phyloP scores from a whole-genome alignment of 2,888 invertebrate genomes.

The Drosophila barbarae region DNA sequence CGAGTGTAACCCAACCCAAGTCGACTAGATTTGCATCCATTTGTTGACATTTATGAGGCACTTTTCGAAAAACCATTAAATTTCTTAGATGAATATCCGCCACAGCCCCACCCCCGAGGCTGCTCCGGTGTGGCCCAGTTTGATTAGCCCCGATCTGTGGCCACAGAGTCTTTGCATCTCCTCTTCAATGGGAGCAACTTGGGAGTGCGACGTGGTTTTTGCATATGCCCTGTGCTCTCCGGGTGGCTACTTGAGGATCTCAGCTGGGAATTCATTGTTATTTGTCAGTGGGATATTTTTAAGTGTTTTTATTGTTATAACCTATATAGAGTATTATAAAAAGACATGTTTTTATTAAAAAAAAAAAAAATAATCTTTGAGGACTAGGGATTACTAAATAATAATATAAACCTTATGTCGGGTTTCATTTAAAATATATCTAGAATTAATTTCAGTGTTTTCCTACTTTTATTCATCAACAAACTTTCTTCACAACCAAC shows the following conservation, averaged over 20 bases:
- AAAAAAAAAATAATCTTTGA: neutral
- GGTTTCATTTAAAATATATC: neutral
- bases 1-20: constrained; percentile 4
- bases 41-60: constrained; percentile 68
- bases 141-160: constrained; percentile 63
- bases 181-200: constrained; percentile 21
- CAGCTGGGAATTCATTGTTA: constrained; percentile 17
- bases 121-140: constrained; percentile 52
- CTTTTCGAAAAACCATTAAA: constrained; percentile 60
- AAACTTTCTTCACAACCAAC: neutral
- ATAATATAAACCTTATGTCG: neutral
- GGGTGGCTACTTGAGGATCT: constrained; percentile 19
- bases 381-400: neutral
- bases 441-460: neutral
- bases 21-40: constrained; percentile 37
- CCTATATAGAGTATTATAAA: neutral
- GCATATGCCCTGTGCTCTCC: constrained; percentile 22
- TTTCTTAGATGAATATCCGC: constrained; percentile 26
- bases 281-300: neutral
- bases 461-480: neutral
- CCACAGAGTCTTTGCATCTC: constrained; percentile 27
- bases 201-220: constrained; percentile 7
- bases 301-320: neutral
- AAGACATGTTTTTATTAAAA: neutral
- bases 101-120: neutral